Conservation (phyloP, 1,140 invertebrate genomes). For the Lasaia peninsularis region DNA sequence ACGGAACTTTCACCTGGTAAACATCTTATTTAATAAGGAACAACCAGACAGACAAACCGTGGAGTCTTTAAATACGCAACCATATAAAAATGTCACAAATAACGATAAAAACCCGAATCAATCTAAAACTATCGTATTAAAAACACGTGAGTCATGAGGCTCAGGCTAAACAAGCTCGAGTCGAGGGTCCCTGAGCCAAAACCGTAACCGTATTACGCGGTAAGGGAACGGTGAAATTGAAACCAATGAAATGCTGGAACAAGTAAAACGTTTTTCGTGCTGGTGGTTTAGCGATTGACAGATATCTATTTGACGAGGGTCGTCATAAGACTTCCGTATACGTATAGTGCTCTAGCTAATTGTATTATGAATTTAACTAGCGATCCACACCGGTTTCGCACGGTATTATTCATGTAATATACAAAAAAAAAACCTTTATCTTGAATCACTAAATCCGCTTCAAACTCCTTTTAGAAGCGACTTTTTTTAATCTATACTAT, state of each 20-base stretch:
- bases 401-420: too few relatives aligned
- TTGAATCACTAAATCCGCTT: too few relatives aligned
- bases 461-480: too few relatives aligned
- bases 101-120: not conserved
- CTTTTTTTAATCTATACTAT: too few relatives aligned
- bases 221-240: constrained; percentile 65
- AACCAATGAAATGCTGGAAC: constrained; percentile 66
- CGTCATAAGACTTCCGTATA: constrained; percentile 63
- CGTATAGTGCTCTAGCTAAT: constrained; percentile 5
- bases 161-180: constrained; percentile 26
- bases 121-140: constrained; percentile 26
- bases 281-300: constrained; percentile 34
- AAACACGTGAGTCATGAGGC: constrained; percentile 35
- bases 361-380: constrained; percentile 9
- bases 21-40: too few relatives aligned
- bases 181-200: constrained; percentile 15
- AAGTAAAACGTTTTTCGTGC: constrained; percentile 62
- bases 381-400: too few relatives aligned
- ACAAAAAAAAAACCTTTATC: too few relatives aligned
- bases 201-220: constrained; percentile 45
- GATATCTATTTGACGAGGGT: constrained; percentile 53
- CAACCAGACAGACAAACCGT: too few relatives aligned
- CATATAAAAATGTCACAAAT: not conserved
- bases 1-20: too few relatives aligned
- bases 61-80: too few relatives aligned